Evolutionary conservation across 1,140 invertebrate species (phyloP), one percentile per base, ranked within the genome.

Genomic region (Drosophila arizonae): DNA sequence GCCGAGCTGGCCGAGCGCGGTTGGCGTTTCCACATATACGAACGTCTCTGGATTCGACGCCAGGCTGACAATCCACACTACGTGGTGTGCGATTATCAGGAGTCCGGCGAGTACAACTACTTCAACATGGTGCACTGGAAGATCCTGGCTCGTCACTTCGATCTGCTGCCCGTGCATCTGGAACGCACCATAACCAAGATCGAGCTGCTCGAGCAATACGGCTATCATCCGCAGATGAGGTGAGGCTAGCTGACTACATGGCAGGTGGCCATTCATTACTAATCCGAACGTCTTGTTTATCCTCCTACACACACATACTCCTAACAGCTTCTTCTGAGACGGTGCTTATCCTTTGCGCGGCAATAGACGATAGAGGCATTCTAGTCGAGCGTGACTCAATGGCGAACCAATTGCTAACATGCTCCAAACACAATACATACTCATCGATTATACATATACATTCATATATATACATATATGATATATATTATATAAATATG

Each of bases 381-480:
- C 26, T 51, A 99, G 94, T 72, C 99, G 94, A 17, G 43, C 33
- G 8, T 0, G 36, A 3, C 36, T 11, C 36, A 11, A 39, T 13
- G 36, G 36, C 10, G 36, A 39, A 9, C 43, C 15, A 15, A 45
- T 45, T 15, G 93, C 99, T 98, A 17, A 8, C 33, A 13, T 39
- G 11, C 36, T 39, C 11, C 9, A 39, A 39, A 4, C 8, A 36
- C 36, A 11, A 39, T 13, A 39, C 11, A 39, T 4, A 1, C 2
- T 1, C 9, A 9, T 36, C 6, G 6, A 39, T 39, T 11, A 39
- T 39, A 39, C 0, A 39, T 39, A 13, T 13, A 11, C 4, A 39
- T 39, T 3, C 3, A 39, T 11, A 39, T 39, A 36, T 36, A 36
- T 36, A 36, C 9, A 36, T 36, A 36, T 36, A 6, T 36, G 10